phyloP scores from a whole-genome alignment of 92 coral and sea anemone species.

The Paragorgia papillata region DNA sequence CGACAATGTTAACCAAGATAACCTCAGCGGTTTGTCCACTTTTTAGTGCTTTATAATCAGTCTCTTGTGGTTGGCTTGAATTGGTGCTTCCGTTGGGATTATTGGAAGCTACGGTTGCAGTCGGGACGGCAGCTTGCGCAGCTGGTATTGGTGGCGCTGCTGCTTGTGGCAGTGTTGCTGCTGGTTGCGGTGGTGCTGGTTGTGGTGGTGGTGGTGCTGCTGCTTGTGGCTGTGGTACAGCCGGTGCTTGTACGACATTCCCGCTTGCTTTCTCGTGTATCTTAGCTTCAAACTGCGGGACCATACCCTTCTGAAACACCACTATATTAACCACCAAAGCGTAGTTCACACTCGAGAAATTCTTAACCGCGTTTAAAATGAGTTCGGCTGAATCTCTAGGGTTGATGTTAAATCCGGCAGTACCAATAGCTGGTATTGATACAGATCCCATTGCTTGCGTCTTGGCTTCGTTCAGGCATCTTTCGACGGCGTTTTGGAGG shows the following conservation, averaged over 20 bases:
- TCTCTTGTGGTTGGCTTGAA: no score
- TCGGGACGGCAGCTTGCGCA: no score
- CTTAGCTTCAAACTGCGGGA: constrained; percentile 1
- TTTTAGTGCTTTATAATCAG: no score
- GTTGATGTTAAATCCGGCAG: neutral
- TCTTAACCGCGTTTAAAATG: constrained; percentile 14
- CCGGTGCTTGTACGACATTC: neutral
- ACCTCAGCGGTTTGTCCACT: neutral
- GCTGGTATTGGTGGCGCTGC: no score
- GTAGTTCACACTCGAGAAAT: neutral
- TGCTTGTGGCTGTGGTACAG: no score
- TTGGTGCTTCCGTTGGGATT: no score
- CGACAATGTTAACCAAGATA: neutral
- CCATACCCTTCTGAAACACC: constrained; percentile 9
- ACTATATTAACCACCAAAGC: constrained; percentile 1
- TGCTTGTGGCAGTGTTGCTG: no score
- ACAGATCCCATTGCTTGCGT: neutral
- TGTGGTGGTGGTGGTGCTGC: no score
- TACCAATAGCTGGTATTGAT: constrained; percentile 13
- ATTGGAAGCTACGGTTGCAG: no score
- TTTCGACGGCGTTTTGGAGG: constrained; percentile 19
- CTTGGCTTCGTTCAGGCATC: neutral
- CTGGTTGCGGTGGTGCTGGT: no score
- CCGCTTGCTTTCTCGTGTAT: neutral
- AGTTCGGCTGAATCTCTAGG: constrained; percentile 19